Evolutionary conservation across 1,140 invertebrate genomes (phyloP).

Genomic region (Homarus americanus): DNA sequence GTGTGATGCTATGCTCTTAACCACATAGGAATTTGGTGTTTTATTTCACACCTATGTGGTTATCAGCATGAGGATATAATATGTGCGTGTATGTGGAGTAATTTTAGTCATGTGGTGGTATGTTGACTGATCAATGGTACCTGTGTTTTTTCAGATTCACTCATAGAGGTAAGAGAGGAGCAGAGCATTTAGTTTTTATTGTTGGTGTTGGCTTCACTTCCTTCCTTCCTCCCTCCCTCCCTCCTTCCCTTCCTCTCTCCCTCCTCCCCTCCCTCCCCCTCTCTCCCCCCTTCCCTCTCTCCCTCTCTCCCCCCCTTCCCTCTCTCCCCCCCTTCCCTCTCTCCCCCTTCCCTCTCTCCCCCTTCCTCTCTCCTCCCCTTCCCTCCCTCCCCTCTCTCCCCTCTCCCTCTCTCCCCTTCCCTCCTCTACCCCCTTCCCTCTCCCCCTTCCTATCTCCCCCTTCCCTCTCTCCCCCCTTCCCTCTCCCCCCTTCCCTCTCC

Average conservation of each 20-base stretch:
- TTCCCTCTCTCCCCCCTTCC: neutral
- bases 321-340: neutral
- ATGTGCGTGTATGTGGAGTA: too few species aligned
- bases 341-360: neutral
- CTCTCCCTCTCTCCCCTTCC: neutral
- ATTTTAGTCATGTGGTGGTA: neutral
- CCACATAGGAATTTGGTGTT: too few species aligned
- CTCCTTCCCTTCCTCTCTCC: slow-evolving; percentile 10
- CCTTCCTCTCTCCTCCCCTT: neutral
- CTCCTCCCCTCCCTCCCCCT: neutral
- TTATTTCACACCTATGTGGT: too few species aligned
- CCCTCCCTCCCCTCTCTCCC: neutral
- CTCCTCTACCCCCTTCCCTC: neutral
- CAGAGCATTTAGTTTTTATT: slow-evolving; percentile 19
- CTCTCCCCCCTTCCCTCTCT: neutral
- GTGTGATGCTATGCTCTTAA: too few species aligned
- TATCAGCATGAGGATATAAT: too few species aligned
- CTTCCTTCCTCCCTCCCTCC: slow-evolving; percentile 10
- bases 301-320: neutral
- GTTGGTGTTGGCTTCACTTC: slow-evolving; percentile 55
- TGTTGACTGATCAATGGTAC: slow-evolving; percentile 14
- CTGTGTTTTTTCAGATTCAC: slow-evolving; percentile 61
- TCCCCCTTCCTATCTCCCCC: neutral
- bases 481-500: neutral
- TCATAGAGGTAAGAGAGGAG: slow-evolving; percentile 62